Conservation (phyloP, 2,888 invertebrate genomes). For the Philaethria dido region DNA sequence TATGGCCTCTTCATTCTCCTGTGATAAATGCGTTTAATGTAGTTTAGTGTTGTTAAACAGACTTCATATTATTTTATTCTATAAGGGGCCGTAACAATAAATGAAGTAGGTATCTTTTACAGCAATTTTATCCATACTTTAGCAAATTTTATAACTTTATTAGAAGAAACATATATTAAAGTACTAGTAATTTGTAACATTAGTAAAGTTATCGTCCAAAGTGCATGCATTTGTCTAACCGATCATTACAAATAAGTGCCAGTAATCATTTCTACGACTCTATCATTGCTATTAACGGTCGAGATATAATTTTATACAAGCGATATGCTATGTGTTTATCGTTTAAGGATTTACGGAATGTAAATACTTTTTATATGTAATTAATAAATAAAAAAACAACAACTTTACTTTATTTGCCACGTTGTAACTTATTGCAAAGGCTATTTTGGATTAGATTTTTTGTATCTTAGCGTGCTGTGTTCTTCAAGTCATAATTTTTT, state of each 20-base stretch:
- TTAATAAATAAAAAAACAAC: too few relatives aligned
- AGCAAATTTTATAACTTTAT: not conserved
- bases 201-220: not conserved
- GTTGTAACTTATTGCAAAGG: too few relatives aligned
- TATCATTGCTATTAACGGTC: not conserved
- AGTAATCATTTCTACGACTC: not conserved
- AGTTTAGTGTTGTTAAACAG: too few relatives aligned
- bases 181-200: not conserved
- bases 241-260: conserved; percentile 6
- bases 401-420: too few relatives aligned
- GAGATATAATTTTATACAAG: not conserved
- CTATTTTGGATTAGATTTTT: too few relatives aligned
- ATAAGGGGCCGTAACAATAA: too few relatives aligned
- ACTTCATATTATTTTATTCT: too few relatives aligned
- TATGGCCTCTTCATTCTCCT: too few relatives aligned
- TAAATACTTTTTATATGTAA: not conserved
- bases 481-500: too few relatives aligned
- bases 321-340: not conserved
- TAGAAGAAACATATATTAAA: not conserved
- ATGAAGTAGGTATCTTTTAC: not conserved
- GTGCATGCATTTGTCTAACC: not conserved
- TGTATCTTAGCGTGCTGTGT: too few relatives aligned
- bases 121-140: not conserved
- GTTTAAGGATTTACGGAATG: not conserved
- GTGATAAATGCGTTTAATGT: too few relatives aligned